Evolutionary conservation across 2,888 invertebrate genomes (phyloP).

Genomic region (Tachina lurida): DNA sequence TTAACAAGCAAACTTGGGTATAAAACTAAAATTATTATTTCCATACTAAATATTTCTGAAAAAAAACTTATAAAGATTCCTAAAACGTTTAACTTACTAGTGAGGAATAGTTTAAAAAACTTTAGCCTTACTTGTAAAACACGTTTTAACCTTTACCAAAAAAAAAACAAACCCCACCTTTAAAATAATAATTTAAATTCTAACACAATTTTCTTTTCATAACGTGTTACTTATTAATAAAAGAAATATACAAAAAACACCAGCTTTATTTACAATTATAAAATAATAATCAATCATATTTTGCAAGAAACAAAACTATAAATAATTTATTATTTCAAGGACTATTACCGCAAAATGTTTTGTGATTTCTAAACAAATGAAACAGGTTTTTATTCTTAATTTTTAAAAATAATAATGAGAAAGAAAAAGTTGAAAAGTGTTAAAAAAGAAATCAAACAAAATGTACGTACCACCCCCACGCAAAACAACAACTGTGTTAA

Average conservation of each 20-base stretch:
- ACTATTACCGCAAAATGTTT: slow-evolving; percentile 10
- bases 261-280: background rate
- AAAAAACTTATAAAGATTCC: background rate
- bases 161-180: slow-evolving; percentile 26
- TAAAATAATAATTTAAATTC: slow-evolving; percentile 12
- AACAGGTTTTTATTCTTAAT: slow-evolving; percentile 23
- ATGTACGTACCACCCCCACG: slow-evolving; percentile 36
- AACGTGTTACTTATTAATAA: slow-evolving; percentile 15
- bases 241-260: slow-evolving; percentile 1
- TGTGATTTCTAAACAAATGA: background rate
- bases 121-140: background rate
- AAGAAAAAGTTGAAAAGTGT: background rate
- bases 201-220: slow-evolving; percentile 27
- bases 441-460: background rate
- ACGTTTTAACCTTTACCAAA: background rate
- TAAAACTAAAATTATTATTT: too few species aligned
- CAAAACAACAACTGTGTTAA: background rate
- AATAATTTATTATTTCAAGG: slow-evolving; percentile 30
- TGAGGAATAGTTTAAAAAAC: background rate
- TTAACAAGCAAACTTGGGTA: too few species aligned
- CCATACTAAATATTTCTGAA: too few species aligned
- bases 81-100: background rate
- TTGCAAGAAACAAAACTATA: background rate
- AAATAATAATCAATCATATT: slow-evolving; percentile 41
- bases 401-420: slow-evolving; percentile 13